These are phyloP conservation scores for Oxyteleia sp. DNA, from an alignment of 2,888 invertebrate genomes.

Conservation along the genomic window DNA sequence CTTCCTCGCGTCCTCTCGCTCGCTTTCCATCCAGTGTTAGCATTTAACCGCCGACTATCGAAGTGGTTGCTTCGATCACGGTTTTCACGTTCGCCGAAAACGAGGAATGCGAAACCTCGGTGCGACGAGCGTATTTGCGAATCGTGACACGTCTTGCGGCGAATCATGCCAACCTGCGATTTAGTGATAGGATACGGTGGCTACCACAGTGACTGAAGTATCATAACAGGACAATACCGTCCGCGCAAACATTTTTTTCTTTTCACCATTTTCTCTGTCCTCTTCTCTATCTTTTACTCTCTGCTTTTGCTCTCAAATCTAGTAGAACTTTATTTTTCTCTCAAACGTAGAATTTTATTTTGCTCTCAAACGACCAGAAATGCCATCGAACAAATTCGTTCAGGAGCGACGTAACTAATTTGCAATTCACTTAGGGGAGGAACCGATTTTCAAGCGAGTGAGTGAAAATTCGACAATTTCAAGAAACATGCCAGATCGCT, in stretches of 20 bases:
- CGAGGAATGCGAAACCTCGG: slow-evolving; percentile 61
- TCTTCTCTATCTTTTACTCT: slow-evolving; percentile 5
- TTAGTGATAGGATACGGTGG: slow-evolving; percentile 47
- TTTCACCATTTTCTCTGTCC: not conserved
- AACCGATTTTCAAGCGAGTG: not conserved
- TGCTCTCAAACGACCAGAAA: too few relatives aligned
- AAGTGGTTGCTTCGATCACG: slow-evolving; percentile 80
- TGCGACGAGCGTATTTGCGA: slow-evolving; percentile 36
- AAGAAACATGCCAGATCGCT: slow-evolving; percentile 11
- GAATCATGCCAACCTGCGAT: slow-evolving; percentile 55
- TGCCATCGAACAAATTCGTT: too few relatives aligned
- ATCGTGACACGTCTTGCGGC: slow-evolving; percentile 30
- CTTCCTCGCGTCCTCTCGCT: slow-evolving; percentile 72
- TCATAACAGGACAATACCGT: not conserved
- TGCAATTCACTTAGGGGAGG: too few relatives aligned
- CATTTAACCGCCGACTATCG: slow-evolving; percentile 84
- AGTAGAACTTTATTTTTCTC: too few relatives aligned
- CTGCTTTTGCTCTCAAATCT: too few relatives aligned
- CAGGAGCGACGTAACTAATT: too few relatives aligned
- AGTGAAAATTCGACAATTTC: not conserved
- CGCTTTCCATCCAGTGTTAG: slow-evolving; percentile 75
- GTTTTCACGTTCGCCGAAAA: slow-evolving; percentile 52
- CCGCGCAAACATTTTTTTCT: slow-evolving; percentile 9
- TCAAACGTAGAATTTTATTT: too few relatives aligned
- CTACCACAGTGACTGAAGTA: slow-evolving; percentile 4